These are phyloP conservation scores for Coleophora deauratella DNA, from an alignment of 2,888 invertebrate species.

Conservation along the genomic window DNA sequence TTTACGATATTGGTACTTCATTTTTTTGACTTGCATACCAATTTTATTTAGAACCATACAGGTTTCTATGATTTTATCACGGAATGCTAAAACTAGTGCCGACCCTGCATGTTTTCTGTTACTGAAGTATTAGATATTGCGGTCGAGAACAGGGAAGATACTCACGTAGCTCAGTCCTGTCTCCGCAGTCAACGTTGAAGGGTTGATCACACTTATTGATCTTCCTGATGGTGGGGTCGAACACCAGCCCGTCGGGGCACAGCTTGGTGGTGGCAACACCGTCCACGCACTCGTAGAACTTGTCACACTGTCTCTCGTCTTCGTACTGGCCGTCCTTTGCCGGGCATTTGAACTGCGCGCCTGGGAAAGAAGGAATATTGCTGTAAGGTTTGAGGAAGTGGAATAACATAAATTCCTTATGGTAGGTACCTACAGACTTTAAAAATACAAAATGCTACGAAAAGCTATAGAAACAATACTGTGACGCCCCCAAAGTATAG, in stretches of 20 bases:
- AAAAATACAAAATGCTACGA: not conserved
- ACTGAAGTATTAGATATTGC: too few species aligned
- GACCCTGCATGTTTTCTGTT: too few species aligned
- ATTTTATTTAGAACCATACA: too few species aligned
- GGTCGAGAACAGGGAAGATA: too few species aligned
- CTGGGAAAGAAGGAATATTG: constrained; percentile 43
- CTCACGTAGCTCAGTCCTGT: constrained; percentile 92
- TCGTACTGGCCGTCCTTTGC: constrained; percentile 86
- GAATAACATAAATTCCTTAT: not conserved
- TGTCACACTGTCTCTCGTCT: constrained; percentile 86
- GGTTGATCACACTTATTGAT: constrained; percentile 94
- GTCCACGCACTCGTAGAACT: constrained; percentile 80
- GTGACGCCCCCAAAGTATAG: not conserved
- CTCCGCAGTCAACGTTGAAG: constrained; percentile 93
- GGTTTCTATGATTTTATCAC: too few species aligned
- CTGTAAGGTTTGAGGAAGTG: not conserved
- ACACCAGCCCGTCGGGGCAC: constrained; percentile 92
- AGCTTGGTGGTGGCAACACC: constrained; percentile 82
- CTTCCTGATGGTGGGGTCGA: constrained; percentile 88
- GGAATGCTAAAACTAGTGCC: too few species aligned
- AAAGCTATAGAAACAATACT: not conserved
- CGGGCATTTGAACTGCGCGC: constrained; percentile 83
- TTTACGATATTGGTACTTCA: too few species aligned
- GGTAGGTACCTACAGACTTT: not conserved
- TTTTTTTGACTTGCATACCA: too few species aligned